Base-by-base conservation (phyloP, 2,888 invertebrate genomes). In the Cantharis flavilabris region DNA sequence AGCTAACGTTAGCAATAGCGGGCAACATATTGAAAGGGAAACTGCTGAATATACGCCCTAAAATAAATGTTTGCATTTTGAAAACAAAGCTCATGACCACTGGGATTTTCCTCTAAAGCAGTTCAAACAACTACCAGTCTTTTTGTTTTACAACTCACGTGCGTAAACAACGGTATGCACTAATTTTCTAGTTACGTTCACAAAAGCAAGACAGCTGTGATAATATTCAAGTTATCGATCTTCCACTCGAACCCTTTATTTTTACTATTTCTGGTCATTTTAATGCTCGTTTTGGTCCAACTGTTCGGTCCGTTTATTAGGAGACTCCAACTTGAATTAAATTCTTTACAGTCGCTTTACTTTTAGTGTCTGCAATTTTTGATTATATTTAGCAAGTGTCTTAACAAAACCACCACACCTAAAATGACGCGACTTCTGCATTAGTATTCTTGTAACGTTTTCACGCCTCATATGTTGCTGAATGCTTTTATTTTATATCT, bases 11-110 rank as follows among this genome's bases (percentile, higher is more conserved):
- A 65, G 33, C 63, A 65, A 70, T 26, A 67, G 49, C 69, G 70
- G 70, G 71, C 64, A 75, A 70, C 71, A 75, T 67, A 75, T 75
- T 75, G 70, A 70, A 70, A 73, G 70, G 73, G 62, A 75, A 75
- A 75, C 70, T 75, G 70, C 75, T 71, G 75, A 75, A 67, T 67
- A 75, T 33, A 75, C 75, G 26, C 63, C 75, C 70, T 65, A 33
- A 71, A 75, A 69, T 64, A 70, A 75, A 75, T 63, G 75, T 63
- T 62, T 62, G 62, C 62, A 73, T 18, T 49, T 28, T 26, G 73
- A 69, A 64, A 62, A 71, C 73, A 71, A 75, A 71, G 75, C 75
- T 75, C 71, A 65, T 75, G 75, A 75, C 75, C 75, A 65, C 64
- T 64, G 75, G 75, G 75, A 75, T 65, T 75, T 70, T 69, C 70